Evolutionary conservation across 1,140 invertebrate genomes (phyloP).

Genomic region (Drosophila orosa): DNA sequence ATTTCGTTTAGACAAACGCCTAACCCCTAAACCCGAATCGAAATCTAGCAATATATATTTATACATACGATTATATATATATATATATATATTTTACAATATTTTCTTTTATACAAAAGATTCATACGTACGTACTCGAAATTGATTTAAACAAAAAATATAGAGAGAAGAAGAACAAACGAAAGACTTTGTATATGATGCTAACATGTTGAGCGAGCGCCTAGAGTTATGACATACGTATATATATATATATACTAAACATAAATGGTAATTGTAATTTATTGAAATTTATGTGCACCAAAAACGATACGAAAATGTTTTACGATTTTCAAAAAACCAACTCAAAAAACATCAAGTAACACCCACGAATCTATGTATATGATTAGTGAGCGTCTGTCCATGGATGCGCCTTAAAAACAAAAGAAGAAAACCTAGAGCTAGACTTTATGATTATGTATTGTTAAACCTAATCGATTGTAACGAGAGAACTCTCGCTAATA

Average conservation of each 20-base stretch:
- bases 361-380: slow-evolving; percentile 66
- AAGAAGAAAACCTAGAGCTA: slow-evolving; percentile 55
- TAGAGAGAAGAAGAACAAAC: slow-evolving; percentile 53
- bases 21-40: slow-evolving; percentile 43
- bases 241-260: slow-evolving; percentile 47
- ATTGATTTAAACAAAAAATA: slow-evolving; percentile 64
- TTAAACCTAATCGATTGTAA: slow-evolving; percentile 49
- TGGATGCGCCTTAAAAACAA: slow-evolving; percentile 61
- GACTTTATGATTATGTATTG: slow-evolving; percentile 51
- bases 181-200: slow-evolving; percentile 82
- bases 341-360: slow-evolving; percentile 22
- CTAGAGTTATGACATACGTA: slow-evolving; percentile 61
- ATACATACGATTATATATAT: slow-evolving; percentile 43
- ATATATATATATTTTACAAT: slow-evolving; percentile 75
- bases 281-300: slow-evolving; percentile 80
- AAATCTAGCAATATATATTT: slow-evolving; percentile 62
- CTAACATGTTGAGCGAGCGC: slow-evolving; percentile 64
- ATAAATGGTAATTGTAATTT: slow-evolving; percentile 70
- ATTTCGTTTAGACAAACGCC: slow-evolving; percentile 55
- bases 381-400: slow-evolving; percentile 66
- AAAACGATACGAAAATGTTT: slow-evolving; percentile 61
- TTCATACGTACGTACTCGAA: slow-evolving; percentile 60
- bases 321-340: slow-evolving; percentile 60
- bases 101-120: slow-evolving; percentile 60
- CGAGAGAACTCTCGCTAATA: slow-evolving; percentile 49